Conservation (phyloP, 2,113 vertebrate species). For the Regulus satrapa region DNA sequence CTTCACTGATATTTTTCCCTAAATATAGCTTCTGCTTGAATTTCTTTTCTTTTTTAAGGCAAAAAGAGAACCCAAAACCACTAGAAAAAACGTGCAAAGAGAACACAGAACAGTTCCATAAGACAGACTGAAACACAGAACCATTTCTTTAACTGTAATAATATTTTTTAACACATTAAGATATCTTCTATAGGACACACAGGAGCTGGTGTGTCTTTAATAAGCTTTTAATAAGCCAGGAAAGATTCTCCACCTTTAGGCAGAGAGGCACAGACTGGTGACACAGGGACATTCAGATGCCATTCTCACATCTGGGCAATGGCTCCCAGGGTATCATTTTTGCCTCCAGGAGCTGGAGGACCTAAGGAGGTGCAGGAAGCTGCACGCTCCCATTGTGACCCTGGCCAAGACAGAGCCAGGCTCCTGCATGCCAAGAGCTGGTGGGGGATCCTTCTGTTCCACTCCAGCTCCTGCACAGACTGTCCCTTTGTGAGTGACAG, state of each 20-base stretch:
- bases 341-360: not conserved
- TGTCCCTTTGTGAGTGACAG: not conserved
- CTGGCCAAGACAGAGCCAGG: not conserved
- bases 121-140: not conserved
- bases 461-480: not conserved
- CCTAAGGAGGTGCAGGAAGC: not conserved
- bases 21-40: not conserved
- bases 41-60: too few relatives aligned
- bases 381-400: rapidly evolving
- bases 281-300: rapidly evolving
- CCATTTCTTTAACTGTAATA: not conserved
- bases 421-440: rapidly evolving
- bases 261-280: rapidly evolving
- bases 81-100: not conserved
- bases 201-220: too few relatives aligned
- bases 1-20: not conserved
- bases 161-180: too few relatives aligned
- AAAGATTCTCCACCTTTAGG: not conserved
- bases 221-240: not conserved
- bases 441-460: rapidly evolving
- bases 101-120: not conserved
- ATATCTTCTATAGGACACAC: not conserved
- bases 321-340: not conserved
- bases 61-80: too few relatives aligned
- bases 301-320: not conserved